These are phyloP conservation scores for Tenebrosternarchus preto DNA, from an alignment of 2,113 vertebrate species.

Conservation along the genomic window DNA sequence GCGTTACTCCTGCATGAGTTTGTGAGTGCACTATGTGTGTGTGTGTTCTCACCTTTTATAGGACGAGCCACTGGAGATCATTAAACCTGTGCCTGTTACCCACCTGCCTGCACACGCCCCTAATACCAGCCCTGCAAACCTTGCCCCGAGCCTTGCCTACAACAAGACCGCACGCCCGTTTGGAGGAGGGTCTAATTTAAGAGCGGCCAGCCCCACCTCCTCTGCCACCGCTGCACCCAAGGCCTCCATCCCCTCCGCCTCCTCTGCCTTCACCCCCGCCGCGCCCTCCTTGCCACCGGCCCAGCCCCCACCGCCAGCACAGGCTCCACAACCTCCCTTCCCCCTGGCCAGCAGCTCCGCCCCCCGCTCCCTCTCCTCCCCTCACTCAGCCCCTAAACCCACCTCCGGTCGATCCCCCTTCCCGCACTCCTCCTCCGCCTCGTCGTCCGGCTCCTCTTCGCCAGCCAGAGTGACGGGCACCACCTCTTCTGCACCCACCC, in stretches of 20 bases:
- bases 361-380: constrained; percentile 34
- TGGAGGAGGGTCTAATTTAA: constrained; percentile 66
- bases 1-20: constrained; percentile 57
- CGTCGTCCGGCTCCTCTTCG: constrained; percentile 73
- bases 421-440: constrained; percentile 59
- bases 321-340: constrained; percentile 66
- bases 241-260: constrained; percentile 91
- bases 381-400: constrained; percentile 57
- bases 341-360: constrained; percentile 61
- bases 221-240: constrained; percentile 74
- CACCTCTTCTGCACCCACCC: constrained; percentile 72
- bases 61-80: constrained; percentile 88
- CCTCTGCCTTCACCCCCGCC: constrained; percentile 91
- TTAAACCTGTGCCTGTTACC: constrained; percentile 93
- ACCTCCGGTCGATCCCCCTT: constrained; percentile 59
- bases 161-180: constrained; percentile 95
- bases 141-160: constrained; percentile 77
- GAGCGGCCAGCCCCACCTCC: constrained; percentile 49
- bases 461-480: constrained; percentile 79
- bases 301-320: constrained; percentile 61
- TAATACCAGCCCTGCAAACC: constrained; percentile 76
- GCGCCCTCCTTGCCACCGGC: constrained; percentile 60
- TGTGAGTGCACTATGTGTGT: constrained; percentile 72
- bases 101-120: constrained; percentile 70
- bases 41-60: constrained; percentile 75